phyloP scores from a whole-genome alignment of 2,888 invertebrate species.

The Isoperla grammatica region DNA sequence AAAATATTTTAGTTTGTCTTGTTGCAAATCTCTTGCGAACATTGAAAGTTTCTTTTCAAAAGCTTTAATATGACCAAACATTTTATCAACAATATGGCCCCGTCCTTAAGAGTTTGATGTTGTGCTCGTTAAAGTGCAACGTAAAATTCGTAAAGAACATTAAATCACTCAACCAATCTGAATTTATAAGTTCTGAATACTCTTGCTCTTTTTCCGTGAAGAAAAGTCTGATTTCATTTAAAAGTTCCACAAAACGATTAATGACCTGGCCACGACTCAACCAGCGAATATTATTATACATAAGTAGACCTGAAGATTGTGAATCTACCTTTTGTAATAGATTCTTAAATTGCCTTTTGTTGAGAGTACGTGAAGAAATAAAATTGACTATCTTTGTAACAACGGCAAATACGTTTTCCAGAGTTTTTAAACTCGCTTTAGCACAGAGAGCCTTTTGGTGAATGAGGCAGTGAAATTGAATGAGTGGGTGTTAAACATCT shows the following conservation, averaged over 20 bases:
- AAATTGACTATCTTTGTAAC: constrained; percentile 32
- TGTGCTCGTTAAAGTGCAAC: neutral
- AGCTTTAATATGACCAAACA: too few species aligned
- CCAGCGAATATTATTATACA: constrained; percentile 34
- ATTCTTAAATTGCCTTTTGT: constrained; percentile 36
- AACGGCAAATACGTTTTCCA: constrained; percentile 34
- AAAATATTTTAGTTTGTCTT: too few species aligned
- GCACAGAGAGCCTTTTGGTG: constrained; percentile 34
- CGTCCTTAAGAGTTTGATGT: neutral
- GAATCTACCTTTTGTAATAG: constrained; percentile 35
- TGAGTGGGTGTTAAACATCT: constrained; percentile 34
- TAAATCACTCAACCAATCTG: neutral
- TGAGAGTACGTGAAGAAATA: constrained; percentile 35
- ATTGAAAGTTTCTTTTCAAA: too few species aligned
- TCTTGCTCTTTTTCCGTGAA: neutral
- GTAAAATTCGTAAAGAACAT: neutral
- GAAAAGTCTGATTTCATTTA: constrained; percentile 35
- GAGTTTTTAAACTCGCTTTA: constrained; percentile 33
- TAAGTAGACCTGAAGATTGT: constrained; percentile 36
- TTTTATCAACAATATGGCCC: too few species aligned
- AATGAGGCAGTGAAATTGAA: constrained; percentile 36
- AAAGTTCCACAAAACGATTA: constrained; percentile 36
- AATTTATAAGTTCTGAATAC: neutral
- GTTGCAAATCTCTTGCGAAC: too few species aligned
- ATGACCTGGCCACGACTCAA: constrained; percentile 36